Evolutionary conservation across 1,140 invertebrate genomes (phyloP), one percentile per base, ranked within the genome.

Genomic region (Camponotus vicinus): DNA sequence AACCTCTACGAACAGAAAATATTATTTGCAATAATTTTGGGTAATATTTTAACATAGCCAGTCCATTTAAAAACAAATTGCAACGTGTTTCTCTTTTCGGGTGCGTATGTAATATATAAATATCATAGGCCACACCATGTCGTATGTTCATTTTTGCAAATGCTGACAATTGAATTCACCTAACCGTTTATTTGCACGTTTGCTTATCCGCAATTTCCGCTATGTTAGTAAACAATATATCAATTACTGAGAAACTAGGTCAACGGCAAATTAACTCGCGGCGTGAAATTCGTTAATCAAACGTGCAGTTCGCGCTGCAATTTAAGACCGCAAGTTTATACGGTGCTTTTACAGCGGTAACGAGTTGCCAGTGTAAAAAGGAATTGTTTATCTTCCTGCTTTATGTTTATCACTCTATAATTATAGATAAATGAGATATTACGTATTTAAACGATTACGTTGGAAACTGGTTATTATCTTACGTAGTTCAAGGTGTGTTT

Each of bases 241-340:
- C 52, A 83, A 83, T 83, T 83, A 75, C 15, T 13, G 40, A n/a
- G n/a, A 21, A 75, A 83, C 27, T 34, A 49, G 79, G 79, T 83
- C 79, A 37, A 75, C 40, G 55, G 52, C 13, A 32, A 83, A 83
- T 75, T 83, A 73, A n/a, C 27, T 6, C 27, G 15, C 27, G 7
- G 13, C 40, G 40, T 61, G 75, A 75, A 83, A 75, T 83, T 83
- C 8, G 57, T 83, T 75, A 61, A 83, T 75, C 40, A 83, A 83
- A 75, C 66, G 42, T n/a, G 2, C 18, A 57, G 42, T 37, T 59
- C 6, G 21, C 7, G 7, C 52, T 18, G 27, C 37, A 82, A 82
- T 73, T 82, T 73, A 73, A 82, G 18, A 6, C 21, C 11, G 37
- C 32, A 11, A 34, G 18, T 61, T 83, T 71, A 45, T 8, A 2